phyloP scores from a whole-genome alignment of 2,113 vertebrate genomes.

The Burhinus oedicnemus region DNA sequence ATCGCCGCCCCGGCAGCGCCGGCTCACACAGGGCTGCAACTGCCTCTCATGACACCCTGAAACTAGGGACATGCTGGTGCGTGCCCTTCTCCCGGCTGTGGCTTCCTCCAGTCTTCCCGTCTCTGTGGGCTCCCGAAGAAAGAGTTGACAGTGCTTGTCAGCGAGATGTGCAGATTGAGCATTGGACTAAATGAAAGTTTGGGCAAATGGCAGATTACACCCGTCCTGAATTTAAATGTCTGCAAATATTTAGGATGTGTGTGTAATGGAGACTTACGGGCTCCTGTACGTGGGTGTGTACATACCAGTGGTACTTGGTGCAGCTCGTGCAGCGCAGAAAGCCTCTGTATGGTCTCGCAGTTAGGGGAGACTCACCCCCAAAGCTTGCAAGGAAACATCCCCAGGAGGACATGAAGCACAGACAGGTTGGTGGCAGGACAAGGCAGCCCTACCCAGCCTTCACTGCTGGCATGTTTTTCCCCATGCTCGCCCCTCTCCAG shows the following conservation, averaged over 20 bases:
- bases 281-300: rapidly evolving
- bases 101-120: not conserved
- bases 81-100: not conserved
- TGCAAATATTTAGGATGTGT: not conserved
- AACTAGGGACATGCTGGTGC: rapidly evolving
- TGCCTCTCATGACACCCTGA: not conserved
- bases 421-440: not conserved
- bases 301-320: rapidly evolving
- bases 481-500: no score
- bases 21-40: not conserved
- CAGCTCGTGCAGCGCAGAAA: rapidly evolving
- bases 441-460: not conserved
- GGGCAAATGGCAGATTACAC: not conserved
- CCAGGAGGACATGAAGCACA: not conserved
- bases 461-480: rapidly evolving
- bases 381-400: not conserved
- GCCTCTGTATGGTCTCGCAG: not conserved
- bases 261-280: rapidly evolving
- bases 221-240: not conserved
- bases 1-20: rapidly evolving
- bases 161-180: rapidly evolving
- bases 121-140: not conserved
- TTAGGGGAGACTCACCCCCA: not conserved
- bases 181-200: not conserved
- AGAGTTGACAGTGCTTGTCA: not conserved